These are phyloP conservation scores for Sciurus vulgaris DNA, from an alignment of 2,797 vertebrate species.

Conservation along the genomic window DNA sequence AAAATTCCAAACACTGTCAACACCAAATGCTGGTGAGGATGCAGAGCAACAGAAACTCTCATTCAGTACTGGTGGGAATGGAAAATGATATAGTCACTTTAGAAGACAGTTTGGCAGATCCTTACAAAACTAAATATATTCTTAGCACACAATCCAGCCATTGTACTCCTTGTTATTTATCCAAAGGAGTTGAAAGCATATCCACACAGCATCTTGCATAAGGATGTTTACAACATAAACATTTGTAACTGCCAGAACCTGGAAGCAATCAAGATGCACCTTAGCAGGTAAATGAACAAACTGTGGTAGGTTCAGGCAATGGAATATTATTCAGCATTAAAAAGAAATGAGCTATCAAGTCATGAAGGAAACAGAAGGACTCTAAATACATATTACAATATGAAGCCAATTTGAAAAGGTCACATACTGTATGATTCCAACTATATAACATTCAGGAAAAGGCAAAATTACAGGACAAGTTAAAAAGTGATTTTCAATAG, in stretches of 20 bases:
- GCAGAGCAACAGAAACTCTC: not conserved
- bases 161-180: not conserved
- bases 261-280: not conserved
- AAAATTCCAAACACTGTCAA: not conserved
- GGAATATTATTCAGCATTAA: not conserved
- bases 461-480: not conserved
- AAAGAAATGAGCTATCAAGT: not conserved
- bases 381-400: not conserved
- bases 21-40: not conserved
- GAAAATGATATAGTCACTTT: not conserved
- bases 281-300: not conserved
- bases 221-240: not conserved
- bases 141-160: not conserved
- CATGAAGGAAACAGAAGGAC: not conserved
- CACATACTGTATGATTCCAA: not conserved
- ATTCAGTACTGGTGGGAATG: not conserved
- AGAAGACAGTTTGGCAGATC: not conserved
- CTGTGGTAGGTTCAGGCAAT: not conserved
- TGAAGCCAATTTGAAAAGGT: not conserved
- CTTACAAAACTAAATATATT: not conserved
- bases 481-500: not conserved
- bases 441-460: not conserved
- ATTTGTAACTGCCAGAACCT: not conserved
- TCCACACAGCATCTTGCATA: not conserved
- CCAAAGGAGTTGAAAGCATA: not conserved